Percentiles rank a stretch among this genome's conserved stretches.
phyloP scores from a whole-genome alignment of 2,113 vertebrate species.

The Amphiprion ocellaris region DNA sequence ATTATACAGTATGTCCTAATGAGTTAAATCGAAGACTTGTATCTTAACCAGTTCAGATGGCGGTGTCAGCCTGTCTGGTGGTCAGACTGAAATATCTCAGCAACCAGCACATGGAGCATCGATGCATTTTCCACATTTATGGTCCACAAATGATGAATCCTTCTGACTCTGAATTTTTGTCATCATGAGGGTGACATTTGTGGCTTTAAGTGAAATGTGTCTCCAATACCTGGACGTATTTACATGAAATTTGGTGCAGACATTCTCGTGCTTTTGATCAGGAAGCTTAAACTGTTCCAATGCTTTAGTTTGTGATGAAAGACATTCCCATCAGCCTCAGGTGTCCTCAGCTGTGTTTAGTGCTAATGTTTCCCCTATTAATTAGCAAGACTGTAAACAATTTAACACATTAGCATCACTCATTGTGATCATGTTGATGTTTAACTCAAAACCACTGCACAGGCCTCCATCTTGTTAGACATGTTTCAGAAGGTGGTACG shows the following conservation, averaged over 20 bases:
- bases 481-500: constrained; percentile 1
- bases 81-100: background rate
- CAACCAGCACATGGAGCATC: background rate
- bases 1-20: constrained; percentile 19
- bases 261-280: too few species aligned
- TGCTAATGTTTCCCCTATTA: too few species aligned
- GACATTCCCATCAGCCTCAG: too few species aligned
- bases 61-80: background rate
- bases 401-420: too few species aligned
- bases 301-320: too few species aligned
- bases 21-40: constrained; percentile 22
- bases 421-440: too few species aligned
- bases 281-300: too few species aligned
- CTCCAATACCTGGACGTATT: too few species aligned
- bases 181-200: background rate
- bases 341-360: too few species aligned
- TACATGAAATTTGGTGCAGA: too few species aligned
- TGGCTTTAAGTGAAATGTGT: too few species aligned
- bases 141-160: background rate
- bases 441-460: background rate
- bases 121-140: background rate
- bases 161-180: background rate
- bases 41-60: constrained; percentile 8
- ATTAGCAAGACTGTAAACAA: too few species aligned
- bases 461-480: background rate